phyloP scores from a whole-genome alignment of 2,113 vertebrate species.

The Grallaria varia region DNA sequence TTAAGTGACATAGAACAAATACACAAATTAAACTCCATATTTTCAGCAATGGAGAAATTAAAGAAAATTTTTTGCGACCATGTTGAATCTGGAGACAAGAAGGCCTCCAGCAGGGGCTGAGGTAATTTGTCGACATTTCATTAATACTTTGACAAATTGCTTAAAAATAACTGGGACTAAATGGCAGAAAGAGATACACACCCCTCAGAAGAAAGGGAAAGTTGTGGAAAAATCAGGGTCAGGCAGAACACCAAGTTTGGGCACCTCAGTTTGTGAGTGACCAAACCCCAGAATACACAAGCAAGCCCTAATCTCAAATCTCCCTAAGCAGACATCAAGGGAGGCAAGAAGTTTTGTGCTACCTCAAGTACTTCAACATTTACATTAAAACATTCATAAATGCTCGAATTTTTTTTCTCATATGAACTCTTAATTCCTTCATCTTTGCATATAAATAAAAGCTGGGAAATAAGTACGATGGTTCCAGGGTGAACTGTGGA shows the following conservation, averaged over 20 bases:
- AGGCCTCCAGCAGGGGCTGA: not conserved
- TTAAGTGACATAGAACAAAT: not conserved
- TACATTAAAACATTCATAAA: not conserved
- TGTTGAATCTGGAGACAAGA: not conserved
- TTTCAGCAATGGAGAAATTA: not conserved
- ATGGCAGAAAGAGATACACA: slow-evolving; percentile 55
- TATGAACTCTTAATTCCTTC: not conserved
- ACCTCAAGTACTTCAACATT: not conserved
- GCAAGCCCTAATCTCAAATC: not conserved
- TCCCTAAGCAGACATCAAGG: slow-evolving; percentile 5
- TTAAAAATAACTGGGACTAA: slow-evolving; percentile 27
- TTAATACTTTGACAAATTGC: slow-evolving; percentile 46
- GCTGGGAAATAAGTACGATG: not conserved
- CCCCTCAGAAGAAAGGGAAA: slow-evolving; percentile 7
- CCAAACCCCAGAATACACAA: not conserved
- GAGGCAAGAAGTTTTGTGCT: not conserved
- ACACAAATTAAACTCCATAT: not conserved
- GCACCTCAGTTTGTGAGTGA: slow-evolving; percentile 40
- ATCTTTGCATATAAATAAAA: not conserved
- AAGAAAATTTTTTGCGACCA: not conserved
- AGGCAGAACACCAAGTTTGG: slow-evolving; percentile 29
- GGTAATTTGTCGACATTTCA: slow-evolving; percentile 28
- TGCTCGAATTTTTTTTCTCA: not conserved
- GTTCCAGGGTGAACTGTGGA: not conserved
- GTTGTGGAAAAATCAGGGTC: slow-evolving; percentile 32